phyloP scores from a whole-genome alignment of 2,797 vertebrate species.

The Sebastes vulpes region DNA sequence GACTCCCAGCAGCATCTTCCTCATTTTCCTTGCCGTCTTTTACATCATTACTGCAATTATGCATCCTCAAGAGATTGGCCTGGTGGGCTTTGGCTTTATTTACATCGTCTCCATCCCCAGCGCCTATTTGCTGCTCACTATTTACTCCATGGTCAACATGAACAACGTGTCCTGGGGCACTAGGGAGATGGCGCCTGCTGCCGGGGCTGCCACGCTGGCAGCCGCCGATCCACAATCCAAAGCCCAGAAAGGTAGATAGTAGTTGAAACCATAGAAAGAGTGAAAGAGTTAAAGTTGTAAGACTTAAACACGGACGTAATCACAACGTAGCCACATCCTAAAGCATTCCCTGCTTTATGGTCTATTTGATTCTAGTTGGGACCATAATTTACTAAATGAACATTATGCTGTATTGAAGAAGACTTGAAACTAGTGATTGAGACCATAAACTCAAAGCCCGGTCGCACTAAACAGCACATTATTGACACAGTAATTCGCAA shows the following conservation, averaged over 20 bases:
- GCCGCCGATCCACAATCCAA: background rate
- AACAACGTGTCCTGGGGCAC: slow-evolving; percentile 84
- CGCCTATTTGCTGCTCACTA: slow-evolving; percentile 74
- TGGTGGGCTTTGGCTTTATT: slow-evolving; percentile 66
- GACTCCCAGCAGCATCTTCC: slow-evolving; percentile 79
- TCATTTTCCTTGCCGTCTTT: slow-evolving; percentile 54
- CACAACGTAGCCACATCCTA: too few species aligned
- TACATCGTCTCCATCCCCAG: slow-evolving; percentile 78
- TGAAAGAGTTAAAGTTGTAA: too few species aligned
- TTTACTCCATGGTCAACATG: slow-evolving; percentile 83
- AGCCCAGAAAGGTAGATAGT: slow-evolving; percentile 34
- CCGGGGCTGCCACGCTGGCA: background rate
- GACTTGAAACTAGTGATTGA: too few species aligned
- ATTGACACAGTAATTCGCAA: too few species aligned
- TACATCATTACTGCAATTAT: slow-evolving; percentile 66
- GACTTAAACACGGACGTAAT: too few species aligned
- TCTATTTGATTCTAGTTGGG: too few species aligned
- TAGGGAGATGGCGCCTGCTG: slow-evolving; percentile 59
- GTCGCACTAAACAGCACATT: too few species aligned
- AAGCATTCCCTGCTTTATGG: too few species aligned
- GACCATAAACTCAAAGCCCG: too few species aligned
- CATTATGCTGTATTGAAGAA: too few species aligned
- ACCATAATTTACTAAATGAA: too few species aligned
- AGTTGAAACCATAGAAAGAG: background rate
- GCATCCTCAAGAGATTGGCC: slow-evolving; percentile 77